These are phyloP conservation scores for Notospermus geniculatus DNA, from an alignment of 1,140 invertebrate species.

Conservation along the genomic window DNA sequence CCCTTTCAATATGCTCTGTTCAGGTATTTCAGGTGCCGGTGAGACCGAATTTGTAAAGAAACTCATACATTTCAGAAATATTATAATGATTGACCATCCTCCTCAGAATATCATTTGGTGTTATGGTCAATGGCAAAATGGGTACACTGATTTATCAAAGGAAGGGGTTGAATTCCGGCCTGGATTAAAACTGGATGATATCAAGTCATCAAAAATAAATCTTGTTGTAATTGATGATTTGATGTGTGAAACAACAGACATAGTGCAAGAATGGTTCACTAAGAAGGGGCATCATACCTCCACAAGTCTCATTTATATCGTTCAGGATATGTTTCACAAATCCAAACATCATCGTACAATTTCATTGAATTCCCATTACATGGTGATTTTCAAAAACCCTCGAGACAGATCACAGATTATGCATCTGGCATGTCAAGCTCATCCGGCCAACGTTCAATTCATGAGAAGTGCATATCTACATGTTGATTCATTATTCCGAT, in stretches of 20 bases:
- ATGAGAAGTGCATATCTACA: constrained; percentile 15
- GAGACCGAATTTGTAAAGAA: constrained; percentile 2
- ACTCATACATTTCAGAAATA: neutral
- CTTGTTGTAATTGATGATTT: constrained; percentile 20
- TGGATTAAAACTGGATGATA: neutral
- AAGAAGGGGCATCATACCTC: constrained; percentile 8
- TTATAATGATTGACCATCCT: neutral
- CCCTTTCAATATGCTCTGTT: neutral
- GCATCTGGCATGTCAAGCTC: neutral
- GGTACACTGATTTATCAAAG: neutral
- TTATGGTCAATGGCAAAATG: neutral
- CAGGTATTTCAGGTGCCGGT: neutral
- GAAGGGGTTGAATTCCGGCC: neutral
- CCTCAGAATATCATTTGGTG: neutral
- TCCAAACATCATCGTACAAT: constrained; percentile 24
- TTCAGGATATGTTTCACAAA: constrained; percentile 25
- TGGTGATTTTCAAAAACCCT: constrained; percentile 26
- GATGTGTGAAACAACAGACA: constrained; percentile 16
- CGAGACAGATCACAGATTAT: constrained; percentile 1
- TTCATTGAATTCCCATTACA: constrained; percentile 25
- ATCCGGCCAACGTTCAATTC: neutral
- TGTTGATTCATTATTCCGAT: constrained; percentile 8
- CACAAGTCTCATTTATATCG: constrained; percentile 18
- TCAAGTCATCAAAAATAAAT: neutral
- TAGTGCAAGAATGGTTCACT: constrained; percentile 18